These are phyloP conservation scores for Mamestra configurata DNA, from an alignment of 1,140 invertebrate genomes.

Conservation along the genomic window DNA sequence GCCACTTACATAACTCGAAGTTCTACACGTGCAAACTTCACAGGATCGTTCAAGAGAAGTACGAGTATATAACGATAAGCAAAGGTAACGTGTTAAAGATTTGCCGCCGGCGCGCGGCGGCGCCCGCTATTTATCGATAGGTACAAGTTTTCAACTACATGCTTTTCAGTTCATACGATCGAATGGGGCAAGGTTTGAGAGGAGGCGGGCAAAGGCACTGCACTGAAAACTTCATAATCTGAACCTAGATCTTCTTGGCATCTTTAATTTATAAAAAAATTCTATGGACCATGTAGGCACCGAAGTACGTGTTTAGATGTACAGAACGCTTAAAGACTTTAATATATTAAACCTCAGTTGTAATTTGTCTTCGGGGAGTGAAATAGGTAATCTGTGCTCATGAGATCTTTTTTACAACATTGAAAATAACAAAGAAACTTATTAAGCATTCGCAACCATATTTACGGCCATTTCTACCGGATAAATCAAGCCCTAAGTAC, in stretches of 20 bases:
- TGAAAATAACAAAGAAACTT: no score
- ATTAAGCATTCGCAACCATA: not conserved
- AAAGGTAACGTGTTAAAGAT: constrained; percentile 28
- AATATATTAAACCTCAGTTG: no score
- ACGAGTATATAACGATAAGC: constrained; percentile 22
- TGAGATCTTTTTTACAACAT: no score
- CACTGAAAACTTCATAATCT: no score
- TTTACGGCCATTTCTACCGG: not conserved
- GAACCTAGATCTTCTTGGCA: no score
- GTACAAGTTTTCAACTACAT: constrained; percentile 43
- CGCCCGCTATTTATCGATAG: constrained; percentile 41
- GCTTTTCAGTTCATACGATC: constrained; percentile 36
- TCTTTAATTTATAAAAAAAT: no score
- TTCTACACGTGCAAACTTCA: constrained; percentile 14
- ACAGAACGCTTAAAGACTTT: no score
- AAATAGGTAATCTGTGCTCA: no score
- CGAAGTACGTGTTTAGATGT: no score
- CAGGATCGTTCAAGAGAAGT: not conserved
- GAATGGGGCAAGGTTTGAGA: not conserved
- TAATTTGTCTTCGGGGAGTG: no score
- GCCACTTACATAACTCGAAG: not conserved
- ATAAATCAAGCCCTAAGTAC: not conserved
- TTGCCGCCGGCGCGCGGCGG: constrained; percentile 26
- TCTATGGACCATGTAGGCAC: no score
- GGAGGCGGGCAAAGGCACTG: no score